phyloP scores from a whole-genome alignment of 2,113 vertebrate species.

The Elephantulus edwardii region DNA sequence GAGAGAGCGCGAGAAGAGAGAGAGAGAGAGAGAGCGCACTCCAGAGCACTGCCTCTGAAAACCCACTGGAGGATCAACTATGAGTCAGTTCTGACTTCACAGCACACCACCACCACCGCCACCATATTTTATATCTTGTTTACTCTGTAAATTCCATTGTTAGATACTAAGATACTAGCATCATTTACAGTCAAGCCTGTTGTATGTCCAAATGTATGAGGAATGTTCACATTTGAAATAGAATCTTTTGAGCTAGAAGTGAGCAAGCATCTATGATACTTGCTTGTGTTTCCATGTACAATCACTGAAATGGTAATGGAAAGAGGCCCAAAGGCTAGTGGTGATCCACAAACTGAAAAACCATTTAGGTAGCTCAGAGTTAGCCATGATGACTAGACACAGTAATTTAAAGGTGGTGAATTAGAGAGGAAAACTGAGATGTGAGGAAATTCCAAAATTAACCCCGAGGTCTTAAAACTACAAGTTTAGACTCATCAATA shows the following conservation, averaged over 20 bases:
- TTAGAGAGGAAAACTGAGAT: not conserved
- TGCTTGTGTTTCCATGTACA: not conserved
- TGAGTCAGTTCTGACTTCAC: no score
- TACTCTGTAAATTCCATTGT: not conserved
- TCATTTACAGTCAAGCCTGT: not conserved
- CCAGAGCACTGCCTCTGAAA: no score
- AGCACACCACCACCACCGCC: no score
- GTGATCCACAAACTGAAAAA: not conserved
- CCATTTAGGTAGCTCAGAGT: not conserved
- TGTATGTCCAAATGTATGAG: not conserved
- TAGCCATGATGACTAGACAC: not conserved
- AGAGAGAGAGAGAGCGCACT: no score
- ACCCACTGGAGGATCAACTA: no score
- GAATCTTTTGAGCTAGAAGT: not conserved
- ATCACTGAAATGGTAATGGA: not conserved
- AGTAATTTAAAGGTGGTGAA: not conserved
- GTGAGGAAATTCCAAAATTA: not conserved
- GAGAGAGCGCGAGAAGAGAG: no score
- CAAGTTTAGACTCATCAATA: not conserved
- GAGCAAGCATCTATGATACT: not conserved
- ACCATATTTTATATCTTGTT: no score
- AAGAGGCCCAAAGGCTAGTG: not conserved
- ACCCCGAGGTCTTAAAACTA: not conserved
- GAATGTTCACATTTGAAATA: not conserved
- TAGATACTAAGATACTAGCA: not conserved